Evolutionary conservation across 2,888 invertebrate species (phyloP).

Genomic region (Caenorhabditis sp.): DNA sequence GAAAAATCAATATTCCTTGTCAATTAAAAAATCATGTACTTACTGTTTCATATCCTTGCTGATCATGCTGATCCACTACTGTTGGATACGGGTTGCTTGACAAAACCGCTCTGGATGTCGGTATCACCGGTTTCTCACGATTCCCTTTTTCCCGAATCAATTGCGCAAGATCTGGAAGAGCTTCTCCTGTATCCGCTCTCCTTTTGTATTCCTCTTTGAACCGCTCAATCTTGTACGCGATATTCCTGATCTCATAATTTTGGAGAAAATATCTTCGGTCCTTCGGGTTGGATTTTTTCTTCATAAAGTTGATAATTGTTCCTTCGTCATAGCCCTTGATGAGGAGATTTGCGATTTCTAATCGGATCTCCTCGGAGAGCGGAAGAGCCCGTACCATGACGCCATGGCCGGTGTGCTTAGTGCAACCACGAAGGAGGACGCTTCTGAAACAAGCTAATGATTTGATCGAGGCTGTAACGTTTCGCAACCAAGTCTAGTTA

Average conservation of each 20-base stretch:
- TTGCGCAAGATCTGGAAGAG: background rate
- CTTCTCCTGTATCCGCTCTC: background rate
- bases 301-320: conserved; percentile 59
- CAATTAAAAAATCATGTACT: too few species aligned
- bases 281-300: too few species aligned
- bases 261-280: conserved; percentile 70
- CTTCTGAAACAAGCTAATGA: conserved; percentile 48
- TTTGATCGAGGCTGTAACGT: too few species aligned
- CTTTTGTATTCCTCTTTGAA: conserved; percentile 28
- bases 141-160: background rate
- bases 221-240: conserved; percentile 51
- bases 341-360: conserved; percentile 63
- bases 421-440: conserved; percentile 68
- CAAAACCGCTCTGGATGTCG: background rate
- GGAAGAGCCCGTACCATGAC: conserved; percentile 64
- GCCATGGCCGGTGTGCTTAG: conserved; percentile 69
- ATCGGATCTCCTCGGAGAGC: conserved; percentile 55
- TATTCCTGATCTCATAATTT: conserved; percentile 70
- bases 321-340: conserved; percentile 65
- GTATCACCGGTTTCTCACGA: background rate
- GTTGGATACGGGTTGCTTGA: background rate
- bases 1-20: too few species aligned
- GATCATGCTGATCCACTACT: background rate
- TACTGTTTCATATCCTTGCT: too few species aligned
- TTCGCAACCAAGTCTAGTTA: too few species aligned